Conservation (phyloP, 1,140 invertebrate species). For the Drosophila miranda region DNA sequence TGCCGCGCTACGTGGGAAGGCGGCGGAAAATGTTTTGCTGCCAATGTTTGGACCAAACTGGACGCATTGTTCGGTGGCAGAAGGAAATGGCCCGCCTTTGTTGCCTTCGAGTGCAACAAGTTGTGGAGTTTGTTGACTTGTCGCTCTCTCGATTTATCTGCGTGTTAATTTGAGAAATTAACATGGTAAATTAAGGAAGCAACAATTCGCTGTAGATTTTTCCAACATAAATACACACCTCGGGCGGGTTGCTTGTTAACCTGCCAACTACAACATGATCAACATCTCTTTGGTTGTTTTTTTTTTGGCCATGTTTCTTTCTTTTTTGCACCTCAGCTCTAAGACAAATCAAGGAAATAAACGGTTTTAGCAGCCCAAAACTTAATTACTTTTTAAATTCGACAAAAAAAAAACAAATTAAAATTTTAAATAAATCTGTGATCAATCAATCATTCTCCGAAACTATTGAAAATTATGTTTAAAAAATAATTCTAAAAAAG, state of each 20-base stretch:
- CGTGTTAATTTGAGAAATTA: slow-evolving; percentile 70
- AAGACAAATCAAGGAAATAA: not conserved
- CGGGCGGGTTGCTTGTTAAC: slow-evolving; percentile 48
- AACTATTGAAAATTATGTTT: not conserved
- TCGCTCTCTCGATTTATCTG: slow-evolving; percentile 54
- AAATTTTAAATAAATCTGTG: not conserved
- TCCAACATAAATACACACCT: slow-evolving; percentile 48
- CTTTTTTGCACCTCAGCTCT: slow-evolving; percentile 21
- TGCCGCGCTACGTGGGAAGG: slow-evolving; percentile 61
- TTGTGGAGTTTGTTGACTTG: slow-evolving; percentile 40
- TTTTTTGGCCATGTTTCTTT: not conserved
- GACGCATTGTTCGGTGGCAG: slow-evolving; percentile 39
- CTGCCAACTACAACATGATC: slow-evolving; percentile 55
- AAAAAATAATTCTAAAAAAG: not conserved
- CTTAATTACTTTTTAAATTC: slow-evolving; percentile 15
- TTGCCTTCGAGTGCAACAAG: slow-evolving; percentile 51
- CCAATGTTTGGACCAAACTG: slow-evolving; percentile 41
- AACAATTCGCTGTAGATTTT: slow-evolving; percentile 44
- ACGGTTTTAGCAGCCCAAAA: not conserved
- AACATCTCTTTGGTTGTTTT: slow-evolving; percentile 36
- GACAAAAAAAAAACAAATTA: not conserved
- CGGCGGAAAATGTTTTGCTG: slow-evolving; percentile 29
- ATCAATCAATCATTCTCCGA: slow-evolving; percentile 34
- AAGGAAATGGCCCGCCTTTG: slow-evolving; percentile 37
- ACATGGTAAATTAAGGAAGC: slow-evolving; percentile 69